Conservation (phyloP, 2,888 invertebrate species). For the Cryptops parisi region DNA sequence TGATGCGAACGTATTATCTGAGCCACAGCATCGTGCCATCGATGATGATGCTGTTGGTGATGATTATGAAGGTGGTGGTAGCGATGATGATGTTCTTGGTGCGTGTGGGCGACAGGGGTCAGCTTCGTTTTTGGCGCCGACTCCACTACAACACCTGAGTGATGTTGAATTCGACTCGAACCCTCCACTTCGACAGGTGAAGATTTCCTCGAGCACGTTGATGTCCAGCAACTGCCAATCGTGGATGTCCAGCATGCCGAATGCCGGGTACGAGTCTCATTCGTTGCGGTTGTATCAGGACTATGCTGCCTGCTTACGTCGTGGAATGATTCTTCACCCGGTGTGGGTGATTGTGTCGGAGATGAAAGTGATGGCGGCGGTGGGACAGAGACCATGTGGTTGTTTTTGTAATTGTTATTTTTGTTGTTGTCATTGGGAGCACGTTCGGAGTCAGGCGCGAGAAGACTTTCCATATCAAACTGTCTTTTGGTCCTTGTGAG, state of each 20-base stretch:
- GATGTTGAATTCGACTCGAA: no score
- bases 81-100: neutral
- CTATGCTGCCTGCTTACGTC: slow-evolving; percentile 4
- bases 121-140: no score
- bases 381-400: neutral
- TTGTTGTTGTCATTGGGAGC: neutral
- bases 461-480: slow-evolving; percentile 85
- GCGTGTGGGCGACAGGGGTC: neutral
- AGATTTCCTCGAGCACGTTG: no score
- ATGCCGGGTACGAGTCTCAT: no score
- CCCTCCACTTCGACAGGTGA: no score
- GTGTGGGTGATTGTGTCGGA: no score
- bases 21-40: slow-evolving; percentile 9
- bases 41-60: neutral
- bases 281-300: slow-evolving; percentile 8
- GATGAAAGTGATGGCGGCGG: no score
- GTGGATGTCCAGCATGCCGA: neutral
- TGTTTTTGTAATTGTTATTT: neutral
- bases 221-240: no score
- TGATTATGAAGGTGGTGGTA: neutral
- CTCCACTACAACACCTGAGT: no score
- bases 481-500: slow-evolving; percentile 58
- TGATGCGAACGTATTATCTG: slow-evolving; percentile 4
- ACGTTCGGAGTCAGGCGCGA: slow-evolving; percentile 57
- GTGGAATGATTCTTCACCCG: neutral